A percentile compares a stretch with the other conserved stretches of the same genome.
Evolutionary conservation across 30 jellyfish, hydroid and myxozoan genomes (phyloP).

Genomic region (Pseudorhiza aurosa): DNA sequence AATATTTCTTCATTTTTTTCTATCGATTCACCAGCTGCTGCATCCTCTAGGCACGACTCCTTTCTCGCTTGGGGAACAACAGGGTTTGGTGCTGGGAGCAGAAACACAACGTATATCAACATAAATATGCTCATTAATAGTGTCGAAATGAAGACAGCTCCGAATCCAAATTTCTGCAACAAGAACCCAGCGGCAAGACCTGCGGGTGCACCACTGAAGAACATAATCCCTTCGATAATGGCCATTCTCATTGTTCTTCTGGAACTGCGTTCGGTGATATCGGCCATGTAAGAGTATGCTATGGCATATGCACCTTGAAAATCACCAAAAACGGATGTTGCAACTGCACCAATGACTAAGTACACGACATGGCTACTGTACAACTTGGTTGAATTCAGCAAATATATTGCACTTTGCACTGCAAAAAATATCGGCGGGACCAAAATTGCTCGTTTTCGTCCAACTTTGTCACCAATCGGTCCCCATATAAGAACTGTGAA

Average conservation of each 20-base stretch:
- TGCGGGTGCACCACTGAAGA: constrained; percentile 84
- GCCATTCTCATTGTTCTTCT: constrained; percentile 94
- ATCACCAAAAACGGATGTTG: constrained; percentile 66
- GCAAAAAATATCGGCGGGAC: constrained; percentile 81
- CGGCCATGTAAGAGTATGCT: constrained; percentile 92
- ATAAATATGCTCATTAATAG: constrained; percentile 40
- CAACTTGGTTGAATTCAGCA: constrained; percentile 49
- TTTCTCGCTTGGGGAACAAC: not conserved
- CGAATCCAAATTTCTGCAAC: constrained; percentile 73
- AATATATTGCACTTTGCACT: constrained; percentile 65
- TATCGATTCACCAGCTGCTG: not conserved
- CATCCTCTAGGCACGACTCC: constrained; percentile 20
- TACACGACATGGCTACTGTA: constrained; percentile 25
- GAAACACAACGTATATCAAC: constrained; percentile 60
- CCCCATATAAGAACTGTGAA: constrained; percentile 93
- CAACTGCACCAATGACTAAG: constrained; percentile 43
- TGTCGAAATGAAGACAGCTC: constrained; percentile 72
- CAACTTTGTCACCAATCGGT: constrained; percentile 88
- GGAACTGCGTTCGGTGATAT: constrained; percentile 69
- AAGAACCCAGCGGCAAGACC: constrained; percentile 80
- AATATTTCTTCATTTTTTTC: not conserved
- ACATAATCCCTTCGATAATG: constrained; percentile 78
- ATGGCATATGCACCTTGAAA: constrained; percentile 87
- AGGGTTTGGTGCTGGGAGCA: constrained; percentile 62
- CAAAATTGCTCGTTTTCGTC: constrained; percentile 73